Base-by-base conservation (phyloP, 2,888 invertebrate species). In the Nephrotoma flavescens region DNA sequence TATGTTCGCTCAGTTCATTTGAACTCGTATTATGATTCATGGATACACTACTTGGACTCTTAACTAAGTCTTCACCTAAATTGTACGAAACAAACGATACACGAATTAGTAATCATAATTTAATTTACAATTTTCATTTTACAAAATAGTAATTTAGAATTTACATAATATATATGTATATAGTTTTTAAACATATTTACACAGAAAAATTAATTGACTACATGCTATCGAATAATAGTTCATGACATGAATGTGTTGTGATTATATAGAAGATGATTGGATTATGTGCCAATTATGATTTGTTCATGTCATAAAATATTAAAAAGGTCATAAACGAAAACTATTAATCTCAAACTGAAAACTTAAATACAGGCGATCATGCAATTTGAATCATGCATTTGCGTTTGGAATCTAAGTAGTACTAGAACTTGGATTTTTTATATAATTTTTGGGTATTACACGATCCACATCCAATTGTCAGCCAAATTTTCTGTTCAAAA, bases 1-100 rank as follows among this genome's bases (percentile, higher is more conserved):
- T 94, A 90, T 95, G 95, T 89, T 94, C 94, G 19, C 93, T 93
- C 87, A 94, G 90, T 88, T 93, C 93, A 83, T 91, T 92, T 41
- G 95, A 93, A 90, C 97, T 97, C 88, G 95, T 95, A 90, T 96
- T 96, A 88, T 96, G 93, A 89, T 94, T 94, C 93, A 97, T 96
- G 42, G 97, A 97, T 87, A 95, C 92, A 89, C 94, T 95, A 91
- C 97, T 97, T 83, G 96, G 96, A 91, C 97, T 97, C 91, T 96
- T 95, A 86, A 96, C 94, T 93, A 96, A 95, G 83, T 94, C 93
- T 90, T 92, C 92, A 91, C 92, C 86, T 86, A 45, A 45, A 45
- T 42, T 6, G 15, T 57, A 57, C 52, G 15, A 15, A 0, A 57
- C 15, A 57, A 57, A 57, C 15, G 15, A 57, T 15, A 57, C 52